Evolutionary conservation across 2,113 vertebrate genomes (phyloP), one percentile per base, ranked within the genome.

Genomic region (Seriola dumerili): DNA sequence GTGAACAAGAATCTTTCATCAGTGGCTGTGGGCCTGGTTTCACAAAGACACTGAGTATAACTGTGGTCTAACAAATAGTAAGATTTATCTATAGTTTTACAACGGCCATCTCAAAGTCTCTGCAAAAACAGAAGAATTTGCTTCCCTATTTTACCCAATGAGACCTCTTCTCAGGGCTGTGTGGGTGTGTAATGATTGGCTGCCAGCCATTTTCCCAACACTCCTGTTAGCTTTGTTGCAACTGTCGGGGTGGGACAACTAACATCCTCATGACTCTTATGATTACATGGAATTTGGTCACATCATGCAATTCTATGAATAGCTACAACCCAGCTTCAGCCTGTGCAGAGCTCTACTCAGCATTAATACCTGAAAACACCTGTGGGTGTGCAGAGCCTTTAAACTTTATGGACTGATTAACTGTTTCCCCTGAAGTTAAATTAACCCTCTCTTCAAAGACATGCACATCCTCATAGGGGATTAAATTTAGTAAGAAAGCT

Each of bases 11-110:
- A 72, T 42, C 3, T 63, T 8, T 50, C 11, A 25, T 64, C 1
- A 42, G 54, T 36, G 23, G 55, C 19, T 1, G 61, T 5, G 29
- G 58, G 48, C 61, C 57, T 48, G 54, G 52, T 80, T 84, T 82
- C 64, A 88, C 63, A 81, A 57, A 74, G 59, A 72, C 11, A 3
- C 21, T 16, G n/a, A 36, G 23, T 32, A 4, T 3, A 14, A 17
- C 4, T 61, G 19, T 11, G 2, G 6, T 76, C 29, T 25, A 44
- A 38, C 29, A 29, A 46, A 52, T 8, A 0, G 29, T 29, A 29
- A 29, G 29, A 29, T 29, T 29, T 29, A 29, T 29, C 29, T 29
- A 29, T 29, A 29, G 29, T 29, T 29, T 29, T 29, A 29, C 29
- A 38, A 38, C 7, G 1, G 38, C 38, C 38, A 5, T 7, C 38